Percentiles rank a stretch among this genome's conserved stretches.
Conservation (phyloP, 2,797 vertebrate genomes). For the Cryptoblepharus egeriae region DNA sequence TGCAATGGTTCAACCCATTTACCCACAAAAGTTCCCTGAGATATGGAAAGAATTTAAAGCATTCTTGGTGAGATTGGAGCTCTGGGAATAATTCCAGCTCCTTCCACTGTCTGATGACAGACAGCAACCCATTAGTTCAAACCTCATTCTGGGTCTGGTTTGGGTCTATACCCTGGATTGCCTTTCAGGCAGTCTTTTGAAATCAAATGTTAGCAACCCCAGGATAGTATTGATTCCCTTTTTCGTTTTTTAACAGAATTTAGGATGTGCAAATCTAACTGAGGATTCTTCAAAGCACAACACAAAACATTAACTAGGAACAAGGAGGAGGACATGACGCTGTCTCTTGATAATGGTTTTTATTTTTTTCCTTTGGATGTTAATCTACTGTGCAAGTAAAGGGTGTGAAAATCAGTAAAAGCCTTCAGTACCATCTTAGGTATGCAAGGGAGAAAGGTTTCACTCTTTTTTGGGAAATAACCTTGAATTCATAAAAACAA, state of each 20-base stretch:
- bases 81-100: neutral
- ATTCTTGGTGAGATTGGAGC: neutral
- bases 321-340: slow-evolving; percentile 15
- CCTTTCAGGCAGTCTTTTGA: neutral
- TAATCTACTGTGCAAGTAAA: slow-evolving; percentile 55
- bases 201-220: neutral
- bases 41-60: neutral
- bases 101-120: too few relatives aligned
- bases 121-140: neutral
- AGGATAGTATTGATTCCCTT: neutral
- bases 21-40: too few relatives aligned
- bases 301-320: neutral
- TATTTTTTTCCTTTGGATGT: slow-evolving; percentile 2
- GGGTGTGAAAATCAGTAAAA: slow-evolving; percentile 65
- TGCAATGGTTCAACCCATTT: too few relatives aligned
- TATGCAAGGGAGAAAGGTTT: slow-evolving; percentile 22
- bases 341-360: slow-evolving; percentile 57
- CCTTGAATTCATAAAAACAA: slow-evolving; percentile 55
- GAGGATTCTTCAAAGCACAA: slow-evolving; percentile 9
- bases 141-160: neutral
- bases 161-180: neutral
- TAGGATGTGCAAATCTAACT: slow-evolving; percentile 25
- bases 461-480: slow-evolving; percentile 36
- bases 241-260: neutral
- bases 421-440: slow-evolving; percentile 44